phyloP scores from a whole-genome alignment of 2,797 vertebrate genomes.

The Delichon dasypus region DNA sequence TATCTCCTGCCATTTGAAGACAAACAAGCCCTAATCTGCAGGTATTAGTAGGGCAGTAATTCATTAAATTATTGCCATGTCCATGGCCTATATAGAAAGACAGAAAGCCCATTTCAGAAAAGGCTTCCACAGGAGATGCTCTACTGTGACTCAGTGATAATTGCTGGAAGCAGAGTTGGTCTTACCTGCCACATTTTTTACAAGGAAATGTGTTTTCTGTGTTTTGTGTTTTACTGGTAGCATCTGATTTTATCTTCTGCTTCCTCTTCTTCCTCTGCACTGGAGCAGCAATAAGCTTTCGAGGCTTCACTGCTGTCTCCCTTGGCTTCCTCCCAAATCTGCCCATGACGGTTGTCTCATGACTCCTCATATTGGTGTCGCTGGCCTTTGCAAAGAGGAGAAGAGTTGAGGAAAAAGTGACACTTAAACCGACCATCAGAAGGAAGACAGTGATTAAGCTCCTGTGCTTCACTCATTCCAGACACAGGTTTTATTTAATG shows the following conservation, averaged over 20 bases:
- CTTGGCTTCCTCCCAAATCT: slow-evolving; percentile 72
- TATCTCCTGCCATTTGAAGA: not conserved
- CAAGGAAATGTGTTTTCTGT: slow-evolving; percentile 95
- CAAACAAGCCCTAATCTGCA: not conserved
- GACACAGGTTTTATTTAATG: not conserved
- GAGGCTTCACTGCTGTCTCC: slow-evolving; percentile 74
- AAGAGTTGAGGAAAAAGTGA: not conserved
- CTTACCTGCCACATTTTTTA: slow-evolving; percentile 98
- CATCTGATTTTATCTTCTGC: slow-evolving; percentile 70
- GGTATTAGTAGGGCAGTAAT: not conserved
- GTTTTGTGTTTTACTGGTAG: slow-evolving; percentile 76
- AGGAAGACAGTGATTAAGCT: not conserved
- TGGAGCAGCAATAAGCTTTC: slow-evolving; percentile 65
- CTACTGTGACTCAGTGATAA: not conserved
- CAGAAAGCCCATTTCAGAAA: not conserved
- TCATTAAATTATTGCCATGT: not conserved
- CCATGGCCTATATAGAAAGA: not conserved
- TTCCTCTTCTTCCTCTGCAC: slow-evolving; percentile 74
- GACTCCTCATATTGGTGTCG: slow-evolving; percentile 77
- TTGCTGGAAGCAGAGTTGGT: not conserved
- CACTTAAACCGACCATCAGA: not conserved
- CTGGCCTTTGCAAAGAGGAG: slow-evolving; percentile 72
- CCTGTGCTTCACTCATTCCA: not conserved
- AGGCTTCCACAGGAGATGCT: not conserved
- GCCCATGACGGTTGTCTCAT: slow-evolving; percentile 63